These are phyloP conservation scores for Hemaris fuciformis DNA, from an alignment of 2,888 invertebrate species.

Conservation along the genomic window DNA sequence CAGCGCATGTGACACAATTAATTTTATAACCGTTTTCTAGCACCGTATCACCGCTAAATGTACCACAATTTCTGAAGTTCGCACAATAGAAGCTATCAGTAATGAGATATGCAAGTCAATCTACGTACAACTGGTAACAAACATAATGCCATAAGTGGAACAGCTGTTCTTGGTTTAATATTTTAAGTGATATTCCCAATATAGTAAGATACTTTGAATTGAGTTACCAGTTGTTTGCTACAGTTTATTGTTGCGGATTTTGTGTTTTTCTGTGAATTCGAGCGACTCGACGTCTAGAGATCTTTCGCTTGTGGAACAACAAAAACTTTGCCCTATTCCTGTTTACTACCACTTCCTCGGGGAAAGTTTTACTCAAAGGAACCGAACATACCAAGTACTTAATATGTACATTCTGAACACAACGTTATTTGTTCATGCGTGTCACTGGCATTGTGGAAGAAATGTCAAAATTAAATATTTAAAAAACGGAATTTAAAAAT, in stretches of 20 bases:
- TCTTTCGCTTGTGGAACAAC: constrained; percentile 2
- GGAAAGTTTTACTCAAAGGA: not conserved
- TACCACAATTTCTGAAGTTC: not conserved
- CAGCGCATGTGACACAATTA: not conserved
- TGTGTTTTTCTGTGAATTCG: not conserved
- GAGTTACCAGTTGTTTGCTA: not conserved
- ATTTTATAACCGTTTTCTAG: not conserved
- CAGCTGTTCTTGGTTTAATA: not conserved
- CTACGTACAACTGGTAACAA: too few species aligned
- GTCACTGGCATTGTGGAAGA: too few species aligned
- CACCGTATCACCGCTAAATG: not conserved
- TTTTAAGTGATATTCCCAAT: not conserved
- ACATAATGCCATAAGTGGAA: too few species aligned
- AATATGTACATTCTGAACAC: too few species aligned
- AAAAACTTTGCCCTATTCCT: constrained; percentile 3
- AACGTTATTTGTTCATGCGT: too few species aligned
- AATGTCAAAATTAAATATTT: too few species aligned
- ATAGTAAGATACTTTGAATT: not conserved
- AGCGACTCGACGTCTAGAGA: not conserved
- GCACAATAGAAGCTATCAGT: too few species aligned
- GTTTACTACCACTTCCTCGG: not conserved
- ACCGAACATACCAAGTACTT: not conserved
- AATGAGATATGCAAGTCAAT: too few species aligned
- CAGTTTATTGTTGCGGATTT: not conserved
- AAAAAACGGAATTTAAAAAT: not conserved